Base-by-base conservation (phyloP, 2,888 invertebrate genomes). In the Netelia fuscicornis region DNA sequence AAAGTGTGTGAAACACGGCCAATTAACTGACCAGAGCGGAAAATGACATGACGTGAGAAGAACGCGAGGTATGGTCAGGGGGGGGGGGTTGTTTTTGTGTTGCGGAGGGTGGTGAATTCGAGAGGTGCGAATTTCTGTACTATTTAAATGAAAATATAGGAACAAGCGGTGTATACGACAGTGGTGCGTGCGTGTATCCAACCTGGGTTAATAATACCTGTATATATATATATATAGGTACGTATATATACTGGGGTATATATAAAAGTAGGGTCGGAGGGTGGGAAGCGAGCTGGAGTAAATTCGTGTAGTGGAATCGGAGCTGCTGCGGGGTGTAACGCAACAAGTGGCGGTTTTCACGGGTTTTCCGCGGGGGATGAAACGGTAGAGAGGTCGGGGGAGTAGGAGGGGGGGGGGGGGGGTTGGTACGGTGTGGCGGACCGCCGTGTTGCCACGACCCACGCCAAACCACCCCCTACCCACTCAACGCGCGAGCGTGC, bases 291-390 rank as follows among this genome's bases (percentile, higher is more conserved):
- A 76, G 71, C 67, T 71, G 82, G 82, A 82, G 82, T 79, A 82
- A 85, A 85, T 85, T 85, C 85, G 85, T 82, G 82, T 76, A 82
- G 86, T 74, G 81, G 81, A 86, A 85, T 75, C 77, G 83, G 52
- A 70, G 79, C 76, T 58, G 86, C 86, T 86, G 82, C 81, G 85
- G 86, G 86, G 84, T 89, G 89, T 91, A 92, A 90, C 88, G 93
- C 93, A 93, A 93, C 93, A 93, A 93, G 93, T 93, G 93, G 93
- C 90, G 92, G 93, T 93, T 93, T 93, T 93, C 93, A 93, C 93
- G 92, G 93, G 91, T 93, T 93, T 93, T 93, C 92, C 92, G 72
- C 71, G 90, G 89, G 91, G 85, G 85, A 83, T 86, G 87, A 79
- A 85, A 85, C 82, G 82, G 64, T 44, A 48, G 37, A 54, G 60